Evolutionary conservation across 2,888 invertebrate genomes (phyloP).

Genomic region (Caenorhabditis sinica): DNA sequence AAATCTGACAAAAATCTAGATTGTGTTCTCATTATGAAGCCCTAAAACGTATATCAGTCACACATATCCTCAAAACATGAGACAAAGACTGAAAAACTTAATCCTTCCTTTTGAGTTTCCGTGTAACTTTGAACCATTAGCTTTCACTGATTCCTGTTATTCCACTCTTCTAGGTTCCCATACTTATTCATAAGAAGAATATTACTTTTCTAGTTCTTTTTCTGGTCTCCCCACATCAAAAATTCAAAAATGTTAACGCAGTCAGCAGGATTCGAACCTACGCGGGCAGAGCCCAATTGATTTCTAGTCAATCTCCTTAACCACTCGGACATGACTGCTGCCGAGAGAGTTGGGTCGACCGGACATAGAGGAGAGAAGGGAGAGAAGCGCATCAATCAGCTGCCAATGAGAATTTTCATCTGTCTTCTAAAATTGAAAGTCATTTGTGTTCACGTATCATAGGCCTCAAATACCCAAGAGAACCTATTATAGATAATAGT

Average conservation of each 20-base stretch:
- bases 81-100: no score
- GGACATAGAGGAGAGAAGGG: neutral
- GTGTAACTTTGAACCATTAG: no score
- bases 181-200: no score
- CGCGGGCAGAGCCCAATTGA: conserved; percentile 83
- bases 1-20: no score
- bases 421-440: no score
- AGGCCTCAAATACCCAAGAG: no score
- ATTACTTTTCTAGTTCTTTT: no score
- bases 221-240: neutral
- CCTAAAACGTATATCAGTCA: neutral
- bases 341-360: neutral
- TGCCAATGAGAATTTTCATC: neutral
- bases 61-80: no score
- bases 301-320: conserved; percentile 84
- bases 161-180: no score
- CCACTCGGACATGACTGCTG: conserved; percentile 82
- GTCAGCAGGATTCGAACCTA: conserved; percentile 83
- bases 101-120: no score
- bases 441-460: no score
- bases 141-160: no score
- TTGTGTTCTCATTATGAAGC: neutral
- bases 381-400: neutral
- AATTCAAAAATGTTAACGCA: conserved; percentile 66
- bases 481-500: neutral